Percentiles rank a stretch among this genome's conserved stretches.
phyloP scores from a whole-genome alignment of 1,140 invertebrate species.

The Ceratosolen fusciceps region DNA sequence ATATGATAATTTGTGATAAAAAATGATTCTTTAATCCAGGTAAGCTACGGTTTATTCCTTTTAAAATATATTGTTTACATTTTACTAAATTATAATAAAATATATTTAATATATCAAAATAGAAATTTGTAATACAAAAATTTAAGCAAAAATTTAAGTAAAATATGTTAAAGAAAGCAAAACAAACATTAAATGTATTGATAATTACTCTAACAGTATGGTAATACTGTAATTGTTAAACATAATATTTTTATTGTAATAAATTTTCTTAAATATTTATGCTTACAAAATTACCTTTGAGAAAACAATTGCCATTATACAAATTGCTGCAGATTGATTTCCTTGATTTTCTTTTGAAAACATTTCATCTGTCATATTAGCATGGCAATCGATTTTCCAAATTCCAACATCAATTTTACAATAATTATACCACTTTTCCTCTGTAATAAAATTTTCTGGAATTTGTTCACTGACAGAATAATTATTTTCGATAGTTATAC shows the following conservation, averaged over 20 bases:
- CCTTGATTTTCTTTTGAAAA: conserved; percentile 53
- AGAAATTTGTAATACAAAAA: too few species aligned
- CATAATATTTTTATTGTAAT: background rate
- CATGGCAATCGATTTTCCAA: conserved; percentile 57
- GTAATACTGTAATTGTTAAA: background rate
- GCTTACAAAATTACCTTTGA: conserved; percentile 54
- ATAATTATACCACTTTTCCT: conserved; percentile 60
- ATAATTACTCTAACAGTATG: too few species aligned
- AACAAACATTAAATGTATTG: too few species aligned
- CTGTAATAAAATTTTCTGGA: conserved; percentile 47
- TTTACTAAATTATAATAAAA: too few species aligned
- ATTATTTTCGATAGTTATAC: conserved; percentile 55
- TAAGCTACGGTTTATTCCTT: too few species aligned
- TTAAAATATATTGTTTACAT: too few species aligned
- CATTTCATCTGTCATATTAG: conserved; percentile 50
- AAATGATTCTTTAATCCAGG: too few species aligned
- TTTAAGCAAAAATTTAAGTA: too few species aligned
- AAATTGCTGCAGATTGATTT: conserved; percentile 59
- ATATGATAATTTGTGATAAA: too few species aligned
- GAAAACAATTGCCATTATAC: conserved; percentile 60
- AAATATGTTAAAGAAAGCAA: too few species aligned
- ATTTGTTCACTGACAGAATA: conserved; percentile 31
- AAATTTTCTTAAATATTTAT: background rate
- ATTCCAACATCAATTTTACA: conserved; percentile 55
- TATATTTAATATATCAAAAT: too few species aligned